Base-by-base conservation (phyloP, 2,113 vertebrate genomes). In the Lepisosteus oculatus region DNA sequence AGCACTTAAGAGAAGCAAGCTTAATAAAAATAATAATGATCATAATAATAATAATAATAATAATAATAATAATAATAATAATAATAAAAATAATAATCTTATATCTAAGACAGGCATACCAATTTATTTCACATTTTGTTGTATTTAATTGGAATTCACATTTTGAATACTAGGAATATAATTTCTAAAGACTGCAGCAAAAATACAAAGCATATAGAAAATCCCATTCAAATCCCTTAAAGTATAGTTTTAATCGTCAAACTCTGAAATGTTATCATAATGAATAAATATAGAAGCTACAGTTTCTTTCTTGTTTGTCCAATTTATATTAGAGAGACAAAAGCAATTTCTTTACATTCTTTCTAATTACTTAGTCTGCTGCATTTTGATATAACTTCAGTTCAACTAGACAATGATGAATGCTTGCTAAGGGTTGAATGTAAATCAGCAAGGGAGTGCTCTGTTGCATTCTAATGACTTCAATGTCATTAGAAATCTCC, bases 371-470 rank as follows among this genome's bases (percentile, higher is more conserved):
- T 76, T 77, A 29, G 15, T 2, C 7, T 29, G 62, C n/a, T 64
- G 62, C 62, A 29, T 64, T 81, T 79, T 81, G 78, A 83, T 79
- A 67, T 74, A 61, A 55, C 56, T 66, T 72, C 68, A 45, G 65
- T 59, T 76, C 72, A 77, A 76, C 66, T 61, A 78, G 79, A 78
- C 78, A 76, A 61, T 82, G 73, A 81, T 82, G 78, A 84, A 70
- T 72, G 71, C 69, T 67, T 55, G 67, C 70, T 66, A 61, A 54
- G 72, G 43, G 62, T 71, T 68, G 73, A 80, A 86, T 80, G 67
- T 71, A 72, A 81, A 80, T 76, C 59, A 72, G 6, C 15, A 41
- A 29, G 71, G 55, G 68, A 71, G 71, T 67, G 57, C 59, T 75
- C 54, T 64, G 69, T 61, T n/a, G 43, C 57, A 72, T 76, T 69